These are phyloP conservation scores for Tribolium freemani DNA, from an alignment of 2,888 invertebrate genomes.

Conservation along the genomic window DNA sequence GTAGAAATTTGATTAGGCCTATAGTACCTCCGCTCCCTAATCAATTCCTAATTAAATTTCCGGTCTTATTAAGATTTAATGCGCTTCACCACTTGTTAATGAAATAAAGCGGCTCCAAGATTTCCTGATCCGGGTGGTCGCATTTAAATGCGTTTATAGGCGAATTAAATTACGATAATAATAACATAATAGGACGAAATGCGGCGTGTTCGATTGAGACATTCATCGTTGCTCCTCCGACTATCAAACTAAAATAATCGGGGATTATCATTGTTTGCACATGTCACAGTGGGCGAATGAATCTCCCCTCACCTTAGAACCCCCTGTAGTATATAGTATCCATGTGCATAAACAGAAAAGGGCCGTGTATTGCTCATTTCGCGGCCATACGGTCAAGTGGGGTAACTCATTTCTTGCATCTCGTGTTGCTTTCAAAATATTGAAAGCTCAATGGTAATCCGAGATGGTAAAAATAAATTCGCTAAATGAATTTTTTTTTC, in stretches of 20 bases:
- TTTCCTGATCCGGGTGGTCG: conserved; percentile 9
- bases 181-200: conserved; percentile 25
- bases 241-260: conserved; percentile 67
- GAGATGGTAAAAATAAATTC: conserved; percentile 11
- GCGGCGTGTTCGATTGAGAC: conserved; percentile 59
- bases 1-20: background rate
- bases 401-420: conserved; percentile 45
- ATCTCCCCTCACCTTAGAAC: conserved; percentile 40
- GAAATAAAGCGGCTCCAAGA: conserved; percentile 4
- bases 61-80: conserved; percentile 19
- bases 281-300: conserved; percentile 61
- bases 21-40: background rate
- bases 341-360: conserved; percentile 46
- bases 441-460: conserved; percentile 43
- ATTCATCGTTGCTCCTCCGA: conserved; percentile 57
- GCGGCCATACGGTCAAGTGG: conserved; percentile 66
- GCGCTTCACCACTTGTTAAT: conserved; percentile 21
- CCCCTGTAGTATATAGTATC: conserved; percentile 27
- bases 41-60: conserved; percentile 11
- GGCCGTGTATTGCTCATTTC: conserved; percentile 61
- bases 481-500: conserved; percentile 9
- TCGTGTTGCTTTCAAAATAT: conserved; percentile 56
- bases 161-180: conserved; percentile 40
- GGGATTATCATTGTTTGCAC: conserved; percentile 69
- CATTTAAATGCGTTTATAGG: conserved; percentile 3